These are phyloP conservation scores for Squalus acanthias DNA, from an alignment of 2,797 vertebrate species.

Conservation along the genomic window DNA sequence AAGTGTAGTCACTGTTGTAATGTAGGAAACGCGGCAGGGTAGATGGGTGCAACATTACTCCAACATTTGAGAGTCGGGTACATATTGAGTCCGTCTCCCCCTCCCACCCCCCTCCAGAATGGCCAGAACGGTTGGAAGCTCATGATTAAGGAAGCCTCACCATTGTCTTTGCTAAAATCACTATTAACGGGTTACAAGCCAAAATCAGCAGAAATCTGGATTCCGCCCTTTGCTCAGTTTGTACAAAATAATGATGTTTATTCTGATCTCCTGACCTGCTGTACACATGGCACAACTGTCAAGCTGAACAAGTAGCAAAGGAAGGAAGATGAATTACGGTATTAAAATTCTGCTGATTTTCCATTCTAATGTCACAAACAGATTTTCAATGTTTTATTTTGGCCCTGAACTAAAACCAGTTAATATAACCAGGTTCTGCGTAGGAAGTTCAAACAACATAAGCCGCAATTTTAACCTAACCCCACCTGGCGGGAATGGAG, in stretches of 20 bases:
- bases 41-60: neutral
- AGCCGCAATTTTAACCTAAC: neutral
- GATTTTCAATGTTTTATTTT: neutral
- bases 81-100: neutral
- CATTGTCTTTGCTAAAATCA: neutral
- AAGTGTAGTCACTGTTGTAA: too few relatives aligned
- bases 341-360: neutral
- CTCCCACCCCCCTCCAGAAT: neutral
- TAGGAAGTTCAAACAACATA: neutral
- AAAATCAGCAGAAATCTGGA: neutral
- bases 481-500: too few relatives aligned
- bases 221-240: neutral
- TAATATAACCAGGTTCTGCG: neutral
- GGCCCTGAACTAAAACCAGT: neutral
- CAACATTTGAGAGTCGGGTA: neutral
- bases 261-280: neutral
- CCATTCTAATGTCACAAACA: neutral
- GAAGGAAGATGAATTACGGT: neutral
- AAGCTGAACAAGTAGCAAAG: neutral
- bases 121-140: neutral
- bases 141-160: neutral
- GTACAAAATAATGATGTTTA: neutral
- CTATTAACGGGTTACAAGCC: neutral
- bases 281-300: neutral
- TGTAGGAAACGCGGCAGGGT: neutral